These are phyloP conservation scores for Elephantulus edwardii DNA, from an alignment of 2,113 vertebrate species.

Conservation along the genomic window DNA sequence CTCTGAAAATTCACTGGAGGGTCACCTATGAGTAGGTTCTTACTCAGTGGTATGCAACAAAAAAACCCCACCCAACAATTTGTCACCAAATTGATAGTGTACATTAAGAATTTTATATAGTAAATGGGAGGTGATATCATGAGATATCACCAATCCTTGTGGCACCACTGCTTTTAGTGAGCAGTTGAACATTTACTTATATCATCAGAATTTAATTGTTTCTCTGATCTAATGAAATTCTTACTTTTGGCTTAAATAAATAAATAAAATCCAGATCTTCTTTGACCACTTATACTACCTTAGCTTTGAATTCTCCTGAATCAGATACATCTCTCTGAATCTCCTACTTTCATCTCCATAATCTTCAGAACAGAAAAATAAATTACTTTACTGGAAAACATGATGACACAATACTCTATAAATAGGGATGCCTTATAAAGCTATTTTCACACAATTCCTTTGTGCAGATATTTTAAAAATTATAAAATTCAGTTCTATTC, in stretches of 20 bases:
- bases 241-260: not conserved
- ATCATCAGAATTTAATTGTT: not conserved
- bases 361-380: slow-evolving; percentile 19
- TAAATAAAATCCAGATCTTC: not conserved
- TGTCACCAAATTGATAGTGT: no score
- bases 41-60: no score
- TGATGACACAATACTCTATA: not conserved
- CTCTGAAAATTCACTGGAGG: no score
- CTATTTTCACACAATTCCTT: not conserved
- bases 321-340: not conserved
- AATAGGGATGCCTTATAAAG: not conserved
- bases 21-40: no score
- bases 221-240: not conserved
- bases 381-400: not conserved
- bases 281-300: not conserved
- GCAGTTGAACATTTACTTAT: not conserved
- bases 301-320: not conserved
- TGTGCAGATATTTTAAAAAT: not conserved
- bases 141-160: no score
- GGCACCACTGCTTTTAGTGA: not conserved
- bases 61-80: no score
- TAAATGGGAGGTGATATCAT: no score
- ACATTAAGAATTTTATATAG: no score
- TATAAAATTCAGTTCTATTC: not conserved
- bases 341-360: not conserved